A percentile compares a stretch with the other conserved stretches of the same genome.
Conservation (phyloP, 1,140 invertebrate species). For the Contarinia nasturtii region DNA sequence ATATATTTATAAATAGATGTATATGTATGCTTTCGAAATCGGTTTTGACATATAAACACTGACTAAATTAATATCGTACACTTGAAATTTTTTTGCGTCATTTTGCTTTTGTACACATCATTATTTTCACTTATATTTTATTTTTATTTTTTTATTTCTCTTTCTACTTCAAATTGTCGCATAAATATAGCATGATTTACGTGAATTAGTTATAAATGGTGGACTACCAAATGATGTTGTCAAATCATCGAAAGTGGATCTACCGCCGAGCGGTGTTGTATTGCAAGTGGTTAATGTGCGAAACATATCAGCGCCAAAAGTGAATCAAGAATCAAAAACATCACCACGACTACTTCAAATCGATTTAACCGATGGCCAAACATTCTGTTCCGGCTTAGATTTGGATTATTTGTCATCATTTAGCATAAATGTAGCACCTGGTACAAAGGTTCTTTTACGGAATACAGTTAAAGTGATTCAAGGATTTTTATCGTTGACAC, state of each 20-base stretch:
- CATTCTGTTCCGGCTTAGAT: constrained; percentile 55
- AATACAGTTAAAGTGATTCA: constrained; percentile 32
- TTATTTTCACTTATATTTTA: too few relatives aligned
- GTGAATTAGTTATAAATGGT: constrained; percentile 44
- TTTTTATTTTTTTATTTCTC: constrained; percentile 6
- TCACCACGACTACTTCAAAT: constrained; percentile 68
- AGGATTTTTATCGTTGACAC: constrained; percentile 50
- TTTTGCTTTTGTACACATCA: too few relatives aligned
- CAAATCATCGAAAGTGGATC: constrained; percentile 36
- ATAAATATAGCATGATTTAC: constrained; percentile 52
- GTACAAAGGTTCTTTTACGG: constrained; percentile 41
- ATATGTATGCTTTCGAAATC: too few relatives aligned
- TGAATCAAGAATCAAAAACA: constrained; percentile 62
- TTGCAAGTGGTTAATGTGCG: constrained; percentile 76
- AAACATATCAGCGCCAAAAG: constrained; percentile 77
- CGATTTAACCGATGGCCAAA: constrained; percentile 67
- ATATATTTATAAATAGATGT: too few relatives aligned
- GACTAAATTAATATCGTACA: too few relatives aligned
- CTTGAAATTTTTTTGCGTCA: too few relatives aligned
- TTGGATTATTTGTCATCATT: constrained; percentile 42
- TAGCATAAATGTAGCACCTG: constrained; percentile 53
- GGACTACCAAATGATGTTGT: constrained; percentile 28
- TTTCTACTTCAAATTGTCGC: constrained; percentile 28
- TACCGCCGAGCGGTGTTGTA: constrained; percentile 41
- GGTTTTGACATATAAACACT: too few relatives aligned